Percentiles rank a stretch among this genome's conserved stretches.
phyloP scores from a whole-genome alignment of 2,797 vertebrate genomes.

The Sphenopsis melanotis region DNA sequence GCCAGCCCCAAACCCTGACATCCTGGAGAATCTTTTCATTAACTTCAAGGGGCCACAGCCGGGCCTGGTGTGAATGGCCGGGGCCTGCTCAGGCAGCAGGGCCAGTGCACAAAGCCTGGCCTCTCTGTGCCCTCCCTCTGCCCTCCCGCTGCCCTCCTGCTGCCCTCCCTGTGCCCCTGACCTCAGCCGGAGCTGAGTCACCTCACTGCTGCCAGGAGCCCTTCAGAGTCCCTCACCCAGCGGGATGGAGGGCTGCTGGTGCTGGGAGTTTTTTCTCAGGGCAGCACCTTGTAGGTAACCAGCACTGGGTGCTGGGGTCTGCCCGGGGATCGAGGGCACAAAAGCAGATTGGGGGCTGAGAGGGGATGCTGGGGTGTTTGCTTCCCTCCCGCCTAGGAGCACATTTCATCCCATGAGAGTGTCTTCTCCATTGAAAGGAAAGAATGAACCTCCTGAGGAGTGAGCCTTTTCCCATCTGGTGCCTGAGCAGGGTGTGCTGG shows the following conservation, averaged over 20 bases:
- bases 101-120: neutral
- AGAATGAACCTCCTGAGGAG: neutral
- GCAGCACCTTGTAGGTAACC: accelerated
- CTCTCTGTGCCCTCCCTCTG: neutral
- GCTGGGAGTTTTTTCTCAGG: neutral
- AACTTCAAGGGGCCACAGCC: neutral
- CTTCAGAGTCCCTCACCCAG: neutral
- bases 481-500: neutral
- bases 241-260: accelerated
- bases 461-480: neutral
- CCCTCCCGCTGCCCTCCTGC: neutral
- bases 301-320: neutral
- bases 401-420: neutral
- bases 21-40: neutral
- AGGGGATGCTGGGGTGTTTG: accelerated
- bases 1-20: neutral
- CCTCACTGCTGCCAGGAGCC: accelerated
- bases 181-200: neutral
- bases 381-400: neutral
- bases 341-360: neutral
- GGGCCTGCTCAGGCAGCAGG: neutral
- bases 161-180: neutral
- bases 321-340: neutral
- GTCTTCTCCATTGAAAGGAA: neutral
- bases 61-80: neutral